Evolutionary conservation across 2,888 invertebrate genomes (phyloP).

Genomic region (Coremacera marginata): DNA sequence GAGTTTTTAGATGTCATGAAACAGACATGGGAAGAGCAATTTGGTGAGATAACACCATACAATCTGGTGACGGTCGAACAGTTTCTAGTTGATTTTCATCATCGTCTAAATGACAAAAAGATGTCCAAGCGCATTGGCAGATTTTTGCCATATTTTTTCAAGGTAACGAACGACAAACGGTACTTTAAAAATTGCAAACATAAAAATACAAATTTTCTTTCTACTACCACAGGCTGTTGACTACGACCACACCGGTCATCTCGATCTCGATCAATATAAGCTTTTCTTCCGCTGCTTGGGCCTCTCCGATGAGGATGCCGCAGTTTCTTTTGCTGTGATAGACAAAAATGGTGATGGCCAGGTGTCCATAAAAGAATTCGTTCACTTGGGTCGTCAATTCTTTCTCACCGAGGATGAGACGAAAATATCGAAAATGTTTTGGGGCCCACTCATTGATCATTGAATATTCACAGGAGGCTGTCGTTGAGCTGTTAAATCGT

Average conservation of each 20-base stretch:
- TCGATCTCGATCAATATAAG: conserved; percentile 85
- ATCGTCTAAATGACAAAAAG: conserved; percentile 81
- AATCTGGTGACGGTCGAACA: conserved; percentile 86
- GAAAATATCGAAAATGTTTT: conserved; percentile 85
- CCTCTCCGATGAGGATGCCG: conserved; percentile 80
- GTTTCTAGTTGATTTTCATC: conserved; percentile 85
- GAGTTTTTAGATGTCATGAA: conserved; percentile 80
- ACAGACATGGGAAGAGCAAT: conserved; percentile 87
- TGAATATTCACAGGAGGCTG: conserved; percentile 56
- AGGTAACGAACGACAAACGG: conserved; percentile 72
- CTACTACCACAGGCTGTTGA: conserved; percentile 78
- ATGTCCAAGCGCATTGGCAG: conserved; percentile 81
- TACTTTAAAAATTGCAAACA: too few species aligned
- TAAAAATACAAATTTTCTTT: not conserved
- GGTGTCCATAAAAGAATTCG: conserved; percentile 82
- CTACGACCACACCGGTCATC: conserved; percentile 82
- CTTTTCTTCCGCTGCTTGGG: conserved; percentile 86
- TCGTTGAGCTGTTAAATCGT: conserved; percentile 47
- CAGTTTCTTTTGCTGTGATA: conserved; percentile 82
- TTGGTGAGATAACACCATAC: conserved; percentile 85
- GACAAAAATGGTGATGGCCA: conserved; percentile 85
- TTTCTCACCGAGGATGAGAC: conserved; percentile 82
- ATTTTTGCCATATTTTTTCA: conserved; percentile 86
- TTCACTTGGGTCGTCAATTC: conserved; percentile 84
- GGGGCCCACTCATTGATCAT: conserved; percentile 81